Conservation (phyloP, 2,888 invertebrate genomes). For the Trissonchulus sp. region DNA sequence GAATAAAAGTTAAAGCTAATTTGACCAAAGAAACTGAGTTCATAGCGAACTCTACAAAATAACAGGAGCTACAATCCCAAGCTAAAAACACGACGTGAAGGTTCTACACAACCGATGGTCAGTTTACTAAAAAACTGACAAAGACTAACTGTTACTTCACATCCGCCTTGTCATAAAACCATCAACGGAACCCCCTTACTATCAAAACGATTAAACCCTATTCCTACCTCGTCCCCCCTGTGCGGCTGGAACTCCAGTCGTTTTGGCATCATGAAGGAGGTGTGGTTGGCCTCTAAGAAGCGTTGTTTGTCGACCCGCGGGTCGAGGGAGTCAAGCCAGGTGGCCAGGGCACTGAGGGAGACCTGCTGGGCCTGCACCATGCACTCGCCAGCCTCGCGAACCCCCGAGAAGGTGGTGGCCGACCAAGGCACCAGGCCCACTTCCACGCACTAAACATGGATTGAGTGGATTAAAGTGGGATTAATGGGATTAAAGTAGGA, state of each 20-base stretch:
- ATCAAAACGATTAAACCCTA: not conserved
- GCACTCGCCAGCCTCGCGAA: slow-evolving; percentile 44
- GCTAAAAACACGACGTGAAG: too few species aligned
- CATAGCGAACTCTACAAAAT: too few species aligned
- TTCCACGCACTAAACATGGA: slow-evolving; percentile 88
- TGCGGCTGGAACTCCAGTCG: slow-evolving; percentile 77
- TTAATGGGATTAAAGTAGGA: too few species aligned
- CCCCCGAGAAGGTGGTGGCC: slow-evolving; percentile 54
- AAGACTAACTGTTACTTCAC: too few species aligned
- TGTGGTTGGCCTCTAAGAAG: slow-evolving; percentile 78
- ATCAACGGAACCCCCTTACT: too few species aligned
- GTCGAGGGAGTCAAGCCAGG: slow-evolving; percentile 60
- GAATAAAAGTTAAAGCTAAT: too few species aligned
- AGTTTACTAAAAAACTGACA: too few species aligned
- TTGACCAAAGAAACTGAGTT: too few species aligned
- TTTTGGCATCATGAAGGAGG: slow-evolving; percentile 79
- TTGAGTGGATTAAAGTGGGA: too few species aligned
- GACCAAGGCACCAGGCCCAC: slow-evolving; percentile 90
- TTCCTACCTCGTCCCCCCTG: slow-evolving; percentile 64
- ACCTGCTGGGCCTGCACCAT: slow-evolving; percentile 40
- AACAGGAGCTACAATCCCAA: too few species aligned
- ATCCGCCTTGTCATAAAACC: too few species aligned
- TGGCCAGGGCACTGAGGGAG: slow-evolving; percentile 1
- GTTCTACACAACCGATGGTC: too few species aligned
- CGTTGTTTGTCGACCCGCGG: slow-evolving; percentile 77